Conservation (phyloP, 2,888 invertebrate genomes). For the Tenodera sinensis region DNA sequence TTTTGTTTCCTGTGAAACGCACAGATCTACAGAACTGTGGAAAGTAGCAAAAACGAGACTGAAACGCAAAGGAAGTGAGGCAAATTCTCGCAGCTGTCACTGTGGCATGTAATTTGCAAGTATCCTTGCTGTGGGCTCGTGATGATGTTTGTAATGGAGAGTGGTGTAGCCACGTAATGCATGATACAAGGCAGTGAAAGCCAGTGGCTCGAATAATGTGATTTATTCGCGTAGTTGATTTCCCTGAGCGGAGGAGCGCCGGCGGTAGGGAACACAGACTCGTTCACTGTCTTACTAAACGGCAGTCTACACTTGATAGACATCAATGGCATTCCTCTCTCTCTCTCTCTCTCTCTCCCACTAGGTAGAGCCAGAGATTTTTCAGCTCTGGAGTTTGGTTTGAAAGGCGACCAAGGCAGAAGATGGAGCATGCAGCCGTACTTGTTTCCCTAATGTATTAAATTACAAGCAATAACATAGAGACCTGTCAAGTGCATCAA, state of each 20-base stretch:
- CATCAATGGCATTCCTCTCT: not conserved
- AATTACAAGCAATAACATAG: too few relatives aligned
- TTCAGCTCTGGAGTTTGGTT: not conserved
- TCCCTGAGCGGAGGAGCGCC: not conserved
- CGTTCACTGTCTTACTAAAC: not conserved
- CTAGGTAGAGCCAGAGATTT: too few relatives aligned
- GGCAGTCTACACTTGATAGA: not conserved
- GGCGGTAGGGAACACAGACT: not conserved
- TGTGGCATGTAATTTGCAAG: not conserved
- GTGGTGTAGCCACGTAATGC: not conserved
- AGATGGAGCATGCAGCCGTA: too few relatives aligned
- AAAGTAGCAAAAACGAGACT: not conserved
- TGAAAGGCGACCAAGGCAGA: not conserved
- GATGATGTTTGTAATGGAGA: not conserved
- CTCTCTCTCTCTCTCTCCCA: too few relatives aligned
- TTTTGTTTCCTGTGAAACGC: too few relatives aligned
- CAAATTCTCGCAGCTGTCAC: not conserved
- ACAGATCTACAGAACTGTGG: too few relatives aligned
- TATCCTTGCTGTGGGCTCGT: not conserved
- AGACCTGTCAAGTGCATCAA: too few relatives aligned
- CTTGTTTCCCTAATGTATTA: too few relatives aligned
- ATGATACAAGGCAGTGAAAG: not conserved
- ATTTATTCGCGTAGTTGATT: not conserved
- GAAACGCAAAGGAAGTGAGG: not conserved
- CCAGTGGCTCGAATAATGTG: not conserved